Percentiles rank a stretch among this genome's conserved stretches.
These are phyloP conservation scores for Garra rufa DNA, from an alignment of 2,113 vertebrate species.

Conservation along the genomic window DNA sequence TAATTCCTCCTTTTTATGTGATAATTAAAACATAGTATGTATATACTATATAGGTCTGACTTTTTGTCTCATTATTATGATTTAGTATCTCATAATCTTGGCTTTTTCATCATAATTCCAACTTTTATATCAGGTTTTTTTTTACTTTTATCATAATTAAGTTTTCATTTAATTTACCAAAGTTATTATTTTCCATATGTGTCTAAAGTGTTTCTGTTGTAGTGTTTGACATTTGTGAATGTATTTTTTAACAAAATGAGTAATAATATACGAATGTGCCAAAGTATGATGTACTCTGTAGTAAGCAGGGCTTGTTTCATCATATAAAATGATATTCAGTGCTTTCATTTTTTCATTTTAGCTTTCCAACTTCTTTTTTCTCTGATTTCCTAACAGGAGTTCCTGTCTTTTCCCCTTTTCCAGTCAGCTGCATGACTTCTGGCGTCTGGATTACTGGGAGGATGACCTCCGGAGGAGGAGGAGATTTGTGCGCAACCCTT, in stretches of 20 bases:
- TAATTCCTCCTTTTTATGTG: too few relatives aligned
- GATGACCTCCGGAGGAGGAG: slow-evolving; percentile 94
- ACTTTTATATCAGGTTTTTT: too few relatives aligned
- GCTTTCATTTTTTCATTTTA: background rate
- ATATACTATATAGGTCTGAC: too few relatives aligned
- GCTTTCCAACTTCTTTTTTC: background rate
- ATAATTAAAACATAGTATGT: too few relatives aligned
- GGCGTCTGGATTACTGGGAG: slow-evolving; percentile 99
- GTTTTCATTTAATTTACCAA: too few relatives aligned
- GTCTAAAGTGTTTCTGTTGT: background rate
- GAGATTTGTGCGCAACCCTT: slow-evolving; percentile 93
- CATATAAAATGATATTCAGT: background rate
- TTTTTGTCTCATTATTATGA: too few relatives aligned
- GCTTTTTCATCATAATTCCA: too few relatives aligned
- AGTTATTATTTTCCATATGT: too few relatives aligned
- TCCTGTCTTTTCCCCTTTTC: slow-evolving; percentile 51
- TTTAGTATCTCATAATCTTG: too few relatives aligned
- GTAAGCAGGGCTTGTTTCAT: background rate
- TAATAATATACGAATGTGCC: background rate
- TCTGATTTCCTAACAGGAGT: slow-evolving; percentile 35
- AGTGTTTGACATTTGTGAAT: background rate
- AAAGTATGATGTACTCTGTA: background rate
- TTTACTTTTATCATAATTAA: too few relatives aligned
- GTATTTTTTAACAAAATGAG: background rate
- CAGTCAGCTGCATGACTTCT: slow-evolving; percentile 95